Conservation (phyloP, 2,888 invertebrate genomes). For the Automeris io region DNA sequence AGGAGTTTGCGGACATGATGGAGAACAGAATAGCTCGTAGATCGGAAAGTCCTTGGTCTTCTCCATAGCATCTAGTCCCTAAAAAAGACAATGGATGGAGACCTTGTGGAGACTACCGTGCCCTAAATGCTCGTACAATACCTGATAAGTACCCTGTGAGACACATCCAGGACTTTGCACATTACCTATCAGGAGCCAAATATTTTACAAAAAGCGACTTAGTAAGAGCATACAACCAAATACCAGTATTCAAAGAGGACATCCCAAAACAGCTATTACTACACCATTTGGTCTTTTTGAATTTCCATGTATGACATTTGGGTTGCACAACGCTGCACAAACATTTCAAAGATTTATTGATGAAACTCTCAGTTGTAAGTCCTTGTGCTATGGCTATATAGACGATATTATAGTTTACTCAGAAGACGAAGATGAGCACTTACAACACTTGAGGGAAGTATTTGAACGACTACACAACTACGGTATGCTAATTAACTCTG, state of each 20-base stretch:
- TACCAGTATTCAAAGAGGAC: not conserved
- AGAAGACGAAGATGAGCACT: not conserved
- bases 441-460: not conserved
- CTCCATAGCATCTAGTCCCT: too few relatives aligned
- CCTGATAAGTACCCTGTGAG: conserved; percentile 3
- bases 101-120: too few relatives aligned
- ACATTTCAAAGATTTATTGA: not conserved
- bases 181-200: not conserved
- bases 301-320: too few relatives aligned
- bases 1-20: too few relatives aligned
- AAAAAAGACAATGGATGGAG: too few relatives aligned
- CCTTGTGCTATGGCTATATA: not conserved
- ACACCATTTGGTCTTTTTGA: too few relatives aligned
- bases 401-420: conserved; percentile 1
- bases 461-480: not conserved
- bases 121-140: too few relatives aligned
- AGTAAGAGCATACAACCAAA: not conserved
- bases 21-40: too few relatives aligned
- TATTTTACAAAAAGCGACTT: not conserved
- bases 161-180: conserved; percentile 1
- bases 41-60: too few relatives aligned
- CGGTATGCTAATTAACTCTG: not conserved
- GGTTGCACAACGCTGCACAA: too few relatives aligned
- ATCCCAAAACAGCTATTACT: too few relatives aligned
- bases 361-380: not conserved